Conservation (phyloP, 2,113 vertebrate species). For the Calypte anna region DNA sequence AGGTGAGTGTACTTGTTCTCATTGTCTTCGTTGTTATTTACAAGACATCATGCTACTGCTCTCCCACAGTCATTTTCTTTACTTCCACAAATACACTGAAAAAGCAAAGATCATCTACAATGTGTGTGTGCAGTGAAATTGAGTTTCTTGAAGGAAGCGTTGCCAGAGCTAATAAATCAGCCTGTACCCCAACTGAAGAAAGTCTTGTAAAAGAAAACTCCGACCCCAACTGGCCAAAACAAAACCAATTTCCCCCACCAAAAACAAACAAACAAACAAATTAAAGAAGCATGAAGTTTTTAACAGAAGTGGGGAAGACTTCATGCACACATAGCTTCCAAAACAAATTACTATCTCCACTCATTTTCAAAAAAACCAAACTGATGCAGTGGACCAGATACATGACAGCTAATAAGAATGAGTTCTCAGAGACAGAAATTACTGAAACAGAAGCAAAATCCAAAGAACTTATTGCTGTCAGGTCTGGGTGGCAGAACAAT, state of each 20-base stretch:
- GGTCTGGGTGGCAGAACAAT: slow-evolving; percentile 27
- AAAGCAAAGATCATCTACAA: background rate
- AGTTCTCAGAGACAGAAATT: slow-evolving; percentile 27
- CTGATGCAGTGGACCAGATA: background rate
- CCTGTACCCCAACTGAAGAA: background rate
- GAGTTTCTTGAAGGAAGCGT: background rate
- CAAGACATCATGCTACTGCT: background rate
- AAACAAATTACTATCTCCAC: background rate
- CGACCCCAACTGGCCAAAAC: background rate
- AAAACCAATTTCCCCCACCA: no score
- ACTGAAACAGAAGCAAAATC: slow-evolving; percentile 44
- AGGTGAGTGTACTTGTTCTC: background rate
- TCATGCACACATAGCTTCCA: background rate
- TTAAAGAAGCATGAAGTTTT: background rate
- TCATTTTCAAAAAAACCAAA: background rate
- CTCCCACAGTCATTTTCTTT: background rate
- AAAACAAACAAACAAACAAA: no score
- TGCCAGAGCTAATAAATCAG: background rate
- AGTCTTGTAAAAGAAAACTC: background rate
- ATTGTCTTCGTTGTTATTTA: background rate
- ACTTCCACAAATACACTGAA: background rate
- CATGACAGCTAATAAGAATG: slow-evolving; percentile 23
- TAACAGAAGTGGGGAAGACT: background rate
- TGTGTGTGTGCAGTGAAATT: fast-evolving
- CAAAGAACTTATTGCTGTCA: slow-evolving; percentile 50